Evolutionary conservation across 2,797 vertebrate genomes (phyloP), one percentile per base, ranked within the genome.

Genomic region (Gephyroberyx darwinii): DNA sequence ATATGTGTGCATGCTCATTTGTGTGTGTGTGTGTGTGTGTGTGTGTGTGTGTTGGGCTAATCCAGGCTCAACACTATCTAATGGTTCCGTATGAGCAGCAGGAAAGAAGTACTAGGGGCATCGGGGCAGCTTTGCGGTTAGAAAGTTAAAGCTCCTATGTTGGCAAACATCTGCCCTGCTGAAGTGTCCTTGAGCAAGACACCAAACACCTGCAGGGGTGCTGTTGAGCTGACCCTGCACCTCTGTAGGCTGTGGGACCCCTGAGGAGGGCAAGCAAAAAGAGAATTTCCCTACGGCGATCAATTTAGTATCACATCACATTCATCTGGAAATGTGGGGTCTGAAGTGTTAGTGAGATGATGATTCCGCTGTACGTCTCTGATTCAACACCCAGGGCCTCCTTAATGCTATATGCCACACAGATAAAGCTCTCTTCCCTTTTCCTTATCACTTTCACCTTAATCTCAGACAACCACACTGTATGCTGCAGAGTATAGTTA

Each of bases 1-100:
- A 67, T 82, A 61, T 83, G 72, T 76, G 75, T 20, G 54, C 57
- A 43, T 65, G 54, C 57, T 71, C 20, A 26, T 43, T 14, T 51
- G 60, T 31, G 62, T 51, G 48, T 35, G 45, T 26, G 26, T 26
- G 26, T 26, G n/a, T n/a, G n/a, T n/a, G n/a, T n/a, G n/a, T n/a
- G 31, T 33, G 33, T 8, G 33, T 35, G 60, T 17, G 60, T 48
- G 26, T 48, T 51, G 41, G 19, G 52, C 70, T 84, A 82, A 82
- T 84, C 72, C 69, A 57, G 64, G 69, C 74, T 85, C 77, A 73
- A 17, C 39, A 31, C 52, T 58, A 78, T 70, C 79, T 50, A 45
- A 80, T 80, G 56, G 68, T 59, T 67, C 68, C 31, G 45, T 50
- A 47, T 57, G 55, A 82, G 67, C 54, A 16, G 20, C 16, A 56